Base-by-base conservation (phyloP, 1,140 invertebrate genomes). In the Bradynema listronoti region DNA sequence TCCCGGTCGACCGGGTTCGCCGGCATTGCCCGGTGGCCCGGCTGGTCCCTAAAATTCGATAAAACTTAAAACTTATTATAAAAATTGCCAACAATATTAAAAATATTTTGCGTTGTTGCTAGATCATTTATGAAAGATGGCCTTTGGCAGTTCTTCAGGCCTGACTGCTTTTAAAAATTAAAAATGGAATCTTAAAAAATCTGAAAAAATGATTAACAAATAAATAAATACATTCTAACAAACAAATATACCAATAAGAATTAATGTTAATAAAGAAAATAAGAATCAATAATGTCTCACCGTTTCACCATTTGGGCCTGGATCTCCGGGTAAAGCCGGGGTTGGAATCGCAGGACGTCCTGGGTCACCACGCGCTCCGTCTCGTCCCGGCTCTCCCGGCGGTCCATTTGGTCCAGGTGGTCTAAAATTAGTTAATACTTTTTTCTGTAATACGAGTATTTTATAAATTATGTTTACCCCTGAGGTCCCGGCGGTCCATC, bases 281-380 rank as follows among this genome's bases (percentile, higher is more conserved):
- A 11, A 27, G 46, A 49, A 16, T n/a, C 46, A 11, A 49, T 11
- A 19, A 49, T 16, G 24, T n/a, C 55, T 52, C 62, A 68, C 72
- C 33, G 69, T 46, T 52, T 78, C 72, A 59, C 75, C 72, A 56
- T 64, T 58, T 34, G 71, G 49, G 59, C 74, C 74, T 22, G 75
- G 67, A 52, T 78, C 74, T 58, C 74, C 74, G 33, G 74, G 74
- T 24, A 70, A 42, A n/a, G 76, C 68, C 22, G 74, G 76, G 9
- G 76, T 77, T 5, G 71, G 72, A 54, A 77, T 68, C 7, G 74
- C 74, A n/a, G 76, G 76, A 59, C 76, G 45, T 43, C 74, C 74
- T 34, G 74, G 71, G 19, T 77, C 74, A 45, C 74, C 74, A 55
- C 76, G 62, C 14, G 65, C 57, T 53, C 74, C 74, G 34, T 77